Base-by-base conservation (phyloP, 2,797 vertebrate species). In the Coilia nasus region DNA sequence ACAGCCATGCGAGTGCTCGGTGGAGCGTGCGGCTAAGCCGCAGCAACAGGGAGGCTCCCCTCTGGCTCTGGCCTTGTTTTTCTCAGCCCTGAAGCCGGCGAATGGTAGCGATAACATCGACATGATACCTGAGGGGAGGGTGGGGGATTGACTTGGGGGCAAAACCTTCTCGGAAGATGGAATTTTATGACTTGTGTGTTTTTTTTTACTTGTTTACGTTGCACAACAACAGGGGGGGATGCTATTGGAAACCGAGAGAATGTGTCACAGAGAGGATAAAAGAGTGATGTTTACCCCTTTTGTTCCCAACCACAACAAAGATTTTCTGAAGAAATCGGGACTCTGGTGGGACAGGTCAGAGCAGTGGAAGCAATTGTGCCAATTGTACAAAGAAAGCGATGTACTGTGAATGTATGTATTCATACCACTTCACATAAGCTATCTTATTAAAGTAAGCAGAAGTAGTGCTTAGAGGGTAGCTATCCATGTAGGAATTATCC, bases 21-120 rank as follows among this genome's bases (percentile, higher is more conserved):
- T 46, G 78, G 31, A 89, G 87, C 88, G 81, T 86, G 83, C 71
- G 82, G 82, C 25, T 64, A 83, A 89, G 85, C 71, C 87, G 59
- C 41, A 54, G 75, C 83, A 71, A 81, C 41, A 78, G 59, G 82
- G 82, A 86, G 60, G 35, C 23, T 82, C 54, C 47, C 47, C 54
- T 50, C 46, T 46, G 44, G 81, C 54, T 50, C 28, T 14, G 6
- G 12, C 47, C 81, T 25, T 82, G 25, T 50, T 57, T 31, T 50
- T 82, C 81, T 82, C 81, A 82, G 81, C 23, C 46, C 81, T 3
- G 35, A 31, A 78, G 71, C 6, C 71, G 19, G 71, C 31, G 71
- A 78, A 31, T 44, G 17, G 71, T 78, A 78, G 71, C 44, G 71
- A 78, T 78, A 78, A 78, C 71, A 78, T 78, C 71, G 71, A 78